A percentile compares a stretch with the other conserved stretches of the same genome.
Conservation (phyloP, 2,113 vertebrate species). For the Apteryx owenii region DNA sequence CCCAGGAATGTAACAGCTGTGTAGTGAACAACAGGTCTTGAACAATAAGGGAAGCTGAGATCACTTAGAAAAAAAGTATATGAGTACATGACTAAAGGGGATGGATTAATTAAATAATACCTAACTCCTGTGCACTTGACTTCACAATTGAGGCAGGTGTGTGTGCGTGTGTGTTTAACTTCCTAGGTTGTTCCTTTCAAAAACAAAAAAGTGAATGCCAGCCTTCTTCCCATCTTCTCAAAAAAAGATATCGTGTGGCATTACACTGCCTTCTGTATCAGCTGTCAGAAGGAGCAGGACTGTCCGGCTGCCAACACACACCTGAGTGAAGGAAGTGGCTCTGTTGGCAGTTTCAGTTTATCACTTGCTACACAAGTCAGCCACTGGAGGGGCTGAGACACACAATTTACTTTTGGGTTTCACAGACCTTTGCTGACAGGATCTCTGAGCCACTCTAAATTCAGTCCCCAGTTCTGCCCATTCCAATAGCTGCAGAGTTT, state of each 20-base stretch:
- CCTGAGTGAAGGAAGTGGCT: background rate
- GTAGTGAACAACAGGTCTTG: background rate
- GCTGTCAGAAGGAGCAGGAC: background rate
- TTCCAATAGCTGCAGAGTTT: background rate
- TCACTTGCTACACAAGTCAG: background rate
- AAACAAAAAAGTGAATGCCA: background rate
- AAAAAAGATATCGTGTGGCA: fast-evolving
- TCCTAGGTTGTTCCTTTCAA: background rate
- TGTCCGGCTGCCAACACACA: background rate
- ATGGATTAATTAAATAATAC: background rate
- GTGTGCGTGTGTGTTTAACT: fast-evolving
- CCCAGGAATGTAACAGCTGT: background rate
- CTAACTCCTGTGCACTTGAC: background rate
- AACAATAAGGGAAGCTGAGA: background rate
- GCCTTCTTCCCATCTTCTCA: background rate
- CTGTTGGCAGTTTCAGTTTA: background rate
- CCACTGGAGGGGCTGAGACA: fast-evolving
- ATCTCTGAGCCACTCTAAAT: background rate
- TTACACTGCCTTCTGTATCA: background rate
- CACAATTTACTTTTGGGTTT: background rate
- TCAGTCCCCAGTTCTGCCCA: background rate
- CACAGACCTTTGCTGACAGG: background rate
- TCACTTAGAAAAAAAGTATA: background rate
- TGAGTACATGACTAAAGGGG: background rate
- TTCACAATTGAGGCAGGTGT: background rate